Conservation (phyloP, 2,888 invertebrate species). For the Hemaris fuciformis region DNA sequence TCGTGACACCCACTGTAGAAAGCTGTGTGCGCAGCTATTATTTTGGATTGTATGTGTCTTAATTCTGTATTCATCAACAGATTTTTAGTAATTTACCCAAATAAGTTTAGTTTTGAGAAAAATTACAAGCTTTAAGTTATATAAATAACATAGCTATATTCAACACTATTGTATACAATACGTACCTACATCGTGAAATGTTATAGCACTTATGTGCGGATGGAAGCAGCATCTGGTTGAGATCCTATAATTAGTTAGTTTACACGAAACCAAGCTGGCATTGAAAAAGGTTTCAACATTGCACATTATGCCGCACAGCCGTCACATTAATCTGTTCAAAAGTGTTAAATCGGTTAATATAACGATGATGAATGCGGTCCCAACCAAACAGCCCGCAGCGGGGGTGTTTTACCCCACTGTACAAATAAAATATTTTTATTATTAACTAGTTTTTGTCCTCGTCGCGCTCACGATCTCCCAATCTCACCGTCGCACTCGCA, state of each 20-base stretch:
- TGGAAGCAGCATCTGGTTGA: background rate
- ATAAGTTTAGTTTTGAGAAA: too few species aligned
- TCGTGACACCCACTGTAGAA: too few species aligned
- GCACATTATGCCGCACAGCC: slow-evolving; percentile 24
- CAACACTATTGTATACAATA: background rate
- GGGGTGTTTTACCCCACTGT: slow-evolving; percentile 81
- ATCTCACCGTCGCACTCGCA: slow-evolving; percentile 58
- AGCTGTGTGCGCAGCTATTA: too few species aligned
- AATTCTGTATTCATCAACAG: too few species aligned
- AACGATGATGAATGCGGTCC: slow-evolving; percentile 80
- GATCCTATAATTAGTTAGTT: slow-evolving; percentile 24
- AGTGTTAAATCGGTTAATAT: slow-evolving; percentile 82
- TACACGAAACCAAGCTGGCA: slow-evolving; percentile 30
- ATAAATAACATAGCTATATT: background rate
- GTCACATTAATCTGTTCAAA: slow-evolving; percentile 76
- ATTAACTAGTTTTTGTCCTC: slow-evolving; percentile 70
- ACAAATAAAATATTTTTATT: slow-evolving; percentile 82
- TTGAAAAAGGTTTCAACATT: slow-evolving; percentile 15
- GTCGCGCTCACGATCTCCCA: slow-evolving; percentile 50
- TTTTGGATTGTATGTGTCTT: too few species aligned
- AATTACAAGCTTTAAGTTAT: too few species aligned
- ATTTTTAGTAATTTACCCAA: too few species aligned
- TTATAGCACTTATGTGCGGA: background rate
- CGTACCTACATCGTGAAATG: background rate
- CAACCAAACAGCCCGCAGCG: slow-evolving; percentile 79